phyloP scores from a whole-genome alignment of 1,140 invertebrate species.

The Procambarus clarkii region DNA sequence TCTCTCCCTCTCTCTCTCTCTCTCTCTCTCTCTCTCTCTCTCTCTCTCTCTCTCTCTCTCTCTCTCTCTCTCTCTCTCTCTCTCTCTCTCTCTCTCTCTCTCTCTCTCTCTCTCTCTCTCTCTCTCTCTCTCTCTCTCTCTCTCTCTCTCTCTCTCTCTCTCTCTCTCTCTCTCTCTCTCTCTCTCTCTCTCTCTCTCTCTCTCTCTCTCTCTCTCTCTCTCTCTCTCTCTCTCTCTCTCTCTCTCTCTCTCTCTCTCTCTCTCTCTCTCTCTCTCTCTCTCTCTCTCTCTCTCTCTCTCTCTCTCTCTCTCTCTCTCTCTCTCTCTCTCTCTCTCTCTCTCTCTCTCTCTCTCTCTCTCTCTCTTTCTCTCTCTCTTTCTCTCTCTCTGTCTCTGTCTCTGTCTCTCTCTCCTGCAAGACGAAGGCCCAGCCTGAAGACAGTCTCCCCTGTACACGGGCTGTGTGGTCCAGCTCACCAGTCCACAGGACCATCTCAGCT shows the following conservation, averaged over 20 bases:
- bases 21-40: not conserved
- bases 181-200: not conserved
- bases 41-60: not conserved
- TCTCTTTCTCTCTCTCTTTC: constrained; percentile 1
- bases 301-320: not conserved
- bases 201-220: constrained; percentile 9
- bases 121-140: constrained; percentile 9
- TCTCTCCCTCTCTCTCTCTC: constrained; percentile 1
- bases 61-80: constrained; percentile 9
- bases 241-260: not conserved
- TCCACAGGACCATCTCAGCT: too few species aligned
- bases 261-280: constrained; percentile 1
- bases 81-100: constrained; percentile 9
- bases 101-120: not conserved
- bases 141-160: constrained; percentile 9
- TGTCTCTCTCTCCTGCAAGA: not conserved
- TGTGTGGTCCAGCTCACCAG: too few species aligned
- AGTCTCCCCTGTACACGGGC: too few species aligned
- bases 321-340: not conserved
- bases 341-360: constrained; percentile 9
- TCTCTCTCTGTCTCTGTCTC: too few species aligned
- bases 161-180: not conserved
- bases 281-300: constrained; percentile 9
- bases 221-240: constrained; percentile 9
- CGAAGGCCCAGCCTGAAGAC: too few species aligned